These are phyloP conservation scores for Rhagophthalmus giganteus DNA, from an alignment of 2,888 invertebrate genomes.

Conservation along the genomic window DNA sequence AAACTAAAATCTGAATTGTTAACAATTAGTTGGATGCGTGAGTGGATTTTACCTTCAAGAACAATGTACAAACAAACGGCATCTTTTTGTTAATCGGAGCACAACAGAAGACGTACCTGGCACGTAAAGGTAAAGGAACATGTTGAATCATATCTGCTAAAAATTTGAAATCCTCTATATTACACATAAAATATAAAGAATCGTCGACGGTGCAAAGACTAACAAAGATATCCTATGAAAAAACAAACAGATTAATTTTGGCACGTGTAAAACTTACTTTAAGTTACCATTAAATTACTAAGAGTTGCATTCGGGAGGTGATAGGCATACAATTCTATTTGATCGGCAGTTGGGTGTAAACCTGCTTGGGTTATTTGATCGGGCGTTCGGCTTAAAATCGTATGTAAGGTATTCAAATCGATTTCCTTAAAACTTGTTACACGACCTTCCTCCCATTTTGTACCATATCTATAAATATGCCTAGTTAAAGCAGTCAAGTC, in stretches of 20 bases:
- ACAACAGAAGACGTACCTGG: slow-evolving; percentile 95
- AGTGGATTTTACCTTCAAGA: slow-evolving; percentile 74
- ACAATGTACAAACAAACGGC: slow-evolving; percentile 93
- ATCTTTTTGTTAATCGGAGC: slow-evolving; percentile 93
- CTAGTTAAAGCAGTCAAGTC: no score
- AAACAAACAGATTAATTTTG: slow-evolving; percentile 1
- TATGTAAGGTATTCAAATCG: slow-evolving; percentile 77
- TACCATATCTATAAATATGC: slow-evolving; percentile 53
- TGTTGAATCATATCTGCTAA: slow-evolving; percentile 97
- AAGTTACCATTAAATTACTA: slow-evolving; percentile 86
- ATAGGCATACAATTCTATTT: slow-evolving; percentile 96
- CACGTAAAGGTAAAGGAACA: slow-evolving; percentile 83
- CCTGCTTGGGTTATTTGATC: slow-evolving; percentile 84
- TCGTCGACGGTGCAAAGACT: slow-evolving; percentile 88
- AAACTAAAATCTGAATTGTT: slow-evolving; percentile 63
- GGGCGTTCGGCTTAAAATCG: slow-evolving; percentile 70
- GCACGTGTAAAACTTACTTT: no score
- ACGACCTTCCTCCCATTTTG: slow-evolving; percentile 63
- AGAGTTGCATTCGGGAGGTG: slow-evolving; percentile 91
- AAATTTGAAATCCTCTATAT: slow-evolving; percentile 93
- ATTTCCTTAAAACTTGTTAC: slow-evolving; percentile 87
- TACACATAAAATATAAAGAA: slow-evolving; percentile 95
- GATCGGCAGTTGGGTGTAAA: slow-evolving; percentile 95
- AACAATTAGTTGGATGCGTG: slow-evolving; percentile 1
- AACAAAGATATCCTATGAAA: slow-evolving; percentile 88